Percentiles rank a stretch among this genome's conserved stretches.
phyloP scores from a whole-genome alignment of 2,888 invertebrate species.

The Cephonodes hylas region DNA sequence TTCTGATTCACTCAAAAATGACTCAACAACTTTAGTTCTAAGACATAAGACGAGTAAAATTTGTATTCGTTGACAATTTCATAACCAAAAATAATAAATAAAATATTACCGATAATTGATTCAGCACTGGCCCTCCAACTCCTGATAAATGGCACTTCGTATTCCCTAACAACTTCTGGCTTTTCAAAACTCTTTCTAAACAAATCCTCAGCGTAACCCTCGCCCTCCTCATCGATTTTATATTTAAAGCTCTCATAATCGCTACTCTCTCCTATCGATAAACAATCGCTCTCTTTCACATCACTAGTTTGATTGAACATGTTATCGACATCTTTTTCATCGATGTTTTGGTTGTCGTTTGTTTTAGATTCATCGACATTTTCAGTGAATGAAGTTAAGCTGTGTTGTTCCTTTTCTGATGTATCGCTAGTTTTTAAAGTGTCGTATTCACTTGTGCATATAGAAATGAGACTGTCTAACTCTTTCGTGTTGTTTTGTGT shows the following conservation, averaged over 20 bases:
- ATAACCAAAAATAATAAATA: neutral
- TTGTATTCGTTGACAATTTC: neutral
- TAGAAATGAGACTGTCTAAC: slow-evolving; percentile 69
- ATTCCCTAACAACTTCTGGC: slow-evolving; percentile 52
- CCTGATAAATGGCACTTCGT: slow-evolving; percentile 48
- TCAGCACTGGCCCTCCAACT: slow-evolving; percentile 67
- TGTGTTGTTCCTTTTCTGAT: slow-evolving; percentile 61
- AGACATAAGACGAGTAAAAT: neutral
- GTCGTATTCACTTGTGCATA: slow-evolving; percentile 71
- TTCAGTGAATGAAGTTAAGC: slow-evolving; percentile 61
- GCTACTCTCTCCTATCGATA: slow-evolving; percentile 85
- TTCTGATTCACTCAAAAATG: too few relatives aligned
- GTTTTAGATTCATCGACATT: slow-evolving; percentile 32
- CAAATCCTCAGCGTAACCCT: slow-evolving; percentile 65
- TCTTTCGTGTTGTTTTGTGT: slow-evolving; percentile 47
- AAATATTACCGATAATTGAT: slow-evolving; percentile 61
- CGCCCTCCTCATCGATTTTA: slow-evolving; percentile 79
- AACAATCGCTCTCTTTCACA: slow-evolving; percentile 74
- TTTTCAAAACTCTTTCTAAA: slow-evolving; percentile 71
- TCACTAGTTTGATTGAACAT: slow-evolving; percentile 49
- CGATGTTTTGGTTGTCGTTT: slow-evolving; percentile 23
- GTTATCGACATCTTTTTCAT: slow-evolving; percentile 63
- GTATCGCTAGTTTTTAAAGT: slow-evolving; percentile 43
- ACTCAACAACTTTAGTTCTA: too few relatives aligned
- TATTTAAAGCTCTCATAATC: slow-evolving; percentile 84